phyloP scores from a whole-genome alignment of 2,797 vertebrate species.

The Rhodeus uyekii region DNA sequence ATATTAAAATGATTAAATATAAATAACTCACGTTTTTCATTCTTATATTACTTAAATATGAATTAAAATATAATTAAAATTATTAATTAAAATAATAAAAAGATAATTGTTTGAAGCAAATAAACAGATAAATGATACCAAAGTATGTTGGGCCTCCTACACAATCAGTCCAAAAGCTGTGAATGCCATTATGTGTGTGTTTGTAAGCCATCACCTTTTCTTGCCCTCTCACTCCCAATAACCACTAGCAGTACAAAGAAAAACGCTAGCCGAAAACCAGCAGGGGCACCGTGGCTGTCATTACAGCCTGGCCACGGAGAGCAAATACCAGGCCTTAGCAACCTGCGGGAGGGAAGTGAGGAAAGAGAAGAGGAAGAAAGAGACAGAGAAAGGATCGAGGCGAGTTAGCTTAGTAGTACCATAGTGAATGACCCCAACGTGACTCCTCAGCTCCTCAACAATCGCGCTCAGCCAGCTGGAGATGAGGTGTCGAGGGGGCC shows the following conservation, averaged over 20 bases:
- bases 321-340: constrained; percentile 88
- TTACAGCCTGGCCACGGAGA: constrained; percentile 83
- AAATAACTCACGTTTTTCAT: background rate
- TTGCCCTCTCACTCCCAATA: constrained; percentile 73
- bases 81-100: background rate
- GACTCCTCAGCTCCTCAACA: constrained; percentile 81
- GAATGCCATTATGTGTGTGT: constrained; percentile 35
- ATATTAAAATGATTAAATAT: background rate
- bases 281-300: constrained; percentile 81
- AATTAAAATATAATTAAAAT: background rate
- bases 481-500: constrained; percentile 69
- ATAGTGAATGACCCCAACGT: constrained; percentile 79
- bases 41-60: background rate
- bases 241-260: constrained; percentile 70
- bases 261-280: constrained; percentile 67
- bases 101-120: background rate
- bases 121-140: background rate
- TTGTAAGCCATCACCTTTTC: constrained; percentile 66
- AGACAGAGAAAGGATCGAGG: constrained; percentile 57
- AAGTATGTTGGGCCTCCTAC: background rate
- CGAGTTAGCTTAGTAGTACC: constrained; percentile 76
- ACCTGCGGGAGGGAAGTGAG: constrained; percentile 68
- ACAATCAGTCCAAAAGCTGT: constrained; percentile 2
- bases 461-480: constrained; percentile 82
- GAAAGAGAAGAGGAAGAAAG: constrained; percentile 61